Evolutionary conservation across 1,140 invertebrate species (phyloP).

Genomic region (Pogonus chalceus): DNA sequence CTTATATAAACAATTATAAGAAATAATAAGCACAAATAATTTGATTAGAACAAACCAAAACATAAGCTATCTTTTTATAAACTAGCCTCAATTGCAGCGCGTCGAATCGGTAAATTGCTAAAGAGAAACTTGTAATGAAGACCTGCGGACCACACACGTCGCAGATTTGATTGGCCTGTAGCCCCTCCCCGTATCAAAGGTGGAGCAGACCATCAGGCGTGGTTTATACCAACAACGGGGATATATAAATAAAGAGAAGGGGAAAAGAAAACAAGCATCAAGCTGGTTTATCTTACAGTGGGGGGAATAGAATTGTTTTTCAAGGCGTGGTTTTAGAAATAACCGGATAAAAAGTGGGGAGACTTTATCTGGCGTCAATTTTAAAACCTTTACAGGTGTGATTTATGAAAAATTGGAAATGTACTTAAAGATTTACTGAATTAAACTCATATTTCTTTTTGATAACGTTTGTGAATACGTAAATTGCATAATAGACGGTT

Average conservation of each 20-base stretch:
- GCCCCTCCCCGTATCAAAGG: conserved; percentile 8
- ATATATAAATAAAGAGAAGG: not conserved
- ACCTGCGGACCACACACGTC: conserved; percentile 34
- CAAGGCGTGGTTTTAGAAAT: not conserved
- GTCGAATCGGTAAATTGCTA: conserved; percentile 32
- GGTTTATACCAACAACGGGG: not conserved
- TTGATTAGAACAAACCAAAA: no score
- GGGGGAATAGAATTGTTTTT: not conserved
- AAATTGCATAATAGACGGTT: no score
- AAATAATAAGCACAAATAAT: no score
- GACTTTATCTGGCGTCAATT: not conserved
- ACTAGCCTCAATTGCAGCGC: not conserved
- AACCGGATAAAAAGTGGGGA: not conserved
- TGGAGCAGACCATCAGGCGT: not conserved
- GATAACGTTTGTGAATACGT: not conserved
- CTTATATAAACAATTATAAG: no score
- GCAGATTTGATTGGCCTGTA: conserved; percentile 29
- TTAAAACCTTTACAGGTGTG: not conserved
- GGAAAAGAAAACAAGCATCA: not conserved
- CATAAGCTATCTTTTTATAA: not conserved
- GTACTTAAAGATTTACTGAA: not conserved
- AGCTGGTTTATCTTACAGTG: not conserved
- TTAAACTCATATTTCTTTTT: not conserved
- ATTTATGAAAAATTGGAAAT: conserved; percentile 1
- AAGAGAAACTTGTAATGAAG: conserved; percentile 30